Evolutionary conservation across 1,140 invertebrate genomes (phyloP).

Genomic region (Pogonognathellus flavescens): DNA sequence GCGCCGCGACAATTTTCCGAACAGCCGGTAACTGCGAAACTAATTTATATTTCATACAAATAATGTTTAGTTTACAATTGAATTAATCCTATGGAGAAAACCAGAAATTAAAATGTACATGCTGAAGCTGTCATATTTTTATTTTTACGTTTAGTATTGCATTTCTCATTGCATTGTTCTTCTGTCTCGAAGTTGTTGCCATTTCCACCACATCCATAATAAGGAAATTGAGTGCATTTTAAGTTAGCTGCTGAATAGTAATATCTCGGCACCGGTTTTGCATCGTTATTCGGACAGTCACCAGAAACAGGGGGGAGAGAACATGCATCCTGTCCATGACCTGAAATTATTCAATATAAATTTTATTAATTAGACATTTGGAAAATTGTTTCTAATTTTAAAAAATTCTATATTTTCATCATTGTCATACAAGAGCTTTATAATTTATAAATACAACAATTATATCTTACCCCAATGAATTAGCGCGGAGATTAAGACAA

Average conservation of each 20-base stretch:
- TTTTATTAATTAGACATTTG: background rate
- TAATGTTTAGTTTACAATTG: background rate
- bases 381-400: background rate
- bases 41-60: background rate
- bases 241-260: slow-evolving; percentile 59
- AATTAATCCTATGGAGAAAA: background rate
- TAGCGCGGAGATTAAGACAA: background rate
- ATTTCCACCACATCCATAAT: slow-evolving; percentile 65
- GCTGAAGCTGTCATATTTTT: no score
- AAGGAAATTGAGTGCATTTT: slow-evolving; percentile 64
- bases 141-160: slow-evolving; percentile 59
- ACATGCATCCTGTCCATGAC: slow-evolving; percentile 2
- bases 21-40: slow-evolving; percentile 17
- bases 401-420: background rate
- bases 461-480: background rate
- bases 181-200: slow-evolving; percentile 64
- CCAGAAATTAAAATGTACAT: background rate
- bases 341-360: background rate
- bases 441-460: background rate
- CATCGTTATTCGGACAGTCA: background rate
- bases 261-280: slow-evolving; percentile 41
- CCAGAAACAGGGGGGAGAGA: slow-evolving; percentile 54
- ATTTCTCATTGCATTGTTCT: slow-evolving; percentile 62
- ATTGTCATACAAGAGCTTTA: no score
- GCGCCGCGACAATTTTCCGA: background rate